Evolutionary conservation across 2,888 invertebrate species (phyloP), one percentile per base, ranked within the genome.

Genomic region (Netelia inedita): DNA sequence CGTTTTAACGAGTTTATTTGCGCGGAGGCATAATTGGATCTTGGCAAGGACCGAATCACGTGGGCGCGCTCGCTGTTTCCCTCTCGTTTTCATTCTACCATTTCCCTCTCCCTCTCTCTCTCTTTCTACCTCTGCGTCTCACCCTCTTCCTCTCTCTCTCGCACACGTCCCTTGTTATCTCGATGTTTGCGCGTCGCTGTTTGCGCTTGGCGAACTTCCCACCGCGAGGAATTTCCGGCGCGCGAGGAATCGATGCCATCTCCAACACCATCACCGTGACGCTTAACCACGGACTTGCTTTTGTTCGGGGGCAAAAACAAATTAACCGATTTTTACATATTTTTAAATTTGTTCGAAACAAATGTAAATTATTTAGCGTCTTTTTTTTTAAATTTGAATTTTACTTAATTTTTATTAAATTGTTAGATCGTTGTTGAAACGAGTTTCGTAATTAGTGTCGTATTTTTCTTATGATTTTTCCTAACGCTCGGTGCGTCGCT

Each of bases 1-100:
- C 79, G 79, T 85, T 83, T 86, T 86, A 85, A 87, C 82, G 87
- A 88, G 86, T 87, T 88, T 84, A 87, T 85, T 89, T 85, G 78
- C 72, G 61, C 82, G 1, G 43, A 53, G 69, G 74, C 71, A 85
- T 87, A 87, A 89, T 89, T 87, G 87, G 82, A 88, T 85, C 71
- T 83, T 50, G 69, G 74, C 73, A 35, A 53, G 72, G 68, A 75
- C 65, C 63, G 59, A 82, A 86, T 83, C 59, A 66, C 79, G 57
- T 28, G 71, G 59, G 66, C 65, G 69, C 71, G 61, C 71, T 69
- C 69, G 61, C 35, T 19, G 46, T 79, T 65, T 65, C 63, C 78
- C 61, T 28, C 3, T n/a, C 43, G 21, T 59, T 16, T 46, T 16
- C 28, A 41, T 23, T 68, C 43, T 53, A 53, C 46, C n/a, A 41